Evolutionary conservation across 2,888 invertebrate genomes (phyloP).

Genomic region (Clanis bilineata): DNA sequence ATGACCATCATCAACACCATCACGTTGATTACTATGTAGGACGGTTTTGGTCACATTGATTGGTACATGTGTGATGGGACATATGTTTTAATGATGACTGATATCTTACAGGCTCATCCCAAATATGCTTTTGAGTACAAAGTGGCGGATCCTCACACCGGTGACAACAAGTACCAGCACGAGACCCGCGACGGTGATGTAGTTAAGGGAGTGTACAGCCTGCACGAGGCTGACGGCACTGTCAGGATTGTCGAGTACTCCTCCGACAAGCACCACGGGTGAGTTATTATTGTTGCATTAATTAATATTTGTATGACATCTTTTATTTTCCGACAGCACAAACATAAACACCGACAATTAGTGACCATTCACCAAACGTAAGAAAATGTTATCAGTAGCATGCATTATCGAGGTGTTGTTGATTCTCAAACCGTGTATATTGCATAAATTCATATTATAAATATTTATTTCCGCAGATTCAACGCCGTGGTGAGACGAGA

Average conservation of each 20-base stretch:
- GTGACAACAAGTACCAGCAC: constrained; percentile 77
- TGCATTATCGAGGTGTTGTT: too few species aligned
- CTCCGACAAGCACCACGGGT: constrained; percentile 28
- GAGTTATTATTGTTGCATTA: constrained; percentile 19
- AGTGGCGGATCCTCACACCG: constrained; percentile 45
- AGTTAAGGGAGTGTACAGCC: constrained; percentile 63
- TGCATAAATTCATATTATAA: too few species aligned
- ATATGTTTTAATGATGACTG: too few species aligned
- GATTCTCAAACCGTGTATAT: too few species aligned
- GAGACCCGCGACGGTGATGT: constrained; percentile 74
- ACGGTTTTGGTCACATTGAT: not conserved
- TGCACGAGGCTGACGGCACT: constrained; percentile 25
- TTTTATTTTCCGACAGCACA: too few species aligned
- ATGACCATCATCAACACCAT: not conserved
- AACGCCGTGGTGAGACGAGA: constrained; percentile 42
- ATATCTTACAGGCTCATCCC: not conserved
- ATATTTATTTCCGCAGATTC: constrained; percentile 36
- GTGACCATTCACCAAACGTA: too few species aligned
- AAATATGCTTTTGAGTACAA: not conserved
- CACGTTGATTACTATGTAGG: constrained; percentile 21
- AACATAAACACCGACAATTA: too few species aligned
- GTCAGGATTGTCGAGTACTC: constrained; percentile 24
- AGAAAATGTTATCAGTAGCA: too few species aligned
- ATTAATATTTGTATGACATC: too few species aligned
- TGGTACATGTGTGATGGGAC: too few species aligned